Conservation (phyloP, 2,113 vertebrate genomes). For the Platysternon megacephalum region DNA sequence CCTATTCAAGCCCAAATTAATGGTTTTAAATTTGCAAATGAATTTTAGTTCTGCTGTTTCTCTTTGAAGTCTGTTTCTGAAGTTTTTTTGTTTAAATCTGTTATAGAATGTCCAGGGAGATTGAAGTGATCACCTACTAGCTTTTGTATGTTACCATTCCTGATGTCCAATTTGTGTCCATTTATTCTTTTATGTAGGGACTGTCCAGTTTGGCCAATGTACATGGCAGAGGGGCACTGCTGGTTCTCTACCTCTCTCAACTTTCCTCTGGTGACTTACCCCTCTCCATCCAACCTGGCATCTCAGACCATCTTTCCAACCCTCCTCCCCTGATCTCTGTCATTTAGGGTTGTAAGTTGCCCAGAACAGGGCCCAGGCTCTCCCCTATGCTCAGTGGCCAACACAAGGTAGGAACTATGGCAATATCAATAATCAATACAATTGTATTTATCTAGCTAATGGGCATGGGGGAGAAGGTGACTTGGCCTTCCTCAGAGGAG, state of each 20-base stretch:
- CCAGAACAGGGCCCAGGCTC: neutral
- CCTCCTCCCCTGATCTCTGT: neutral
- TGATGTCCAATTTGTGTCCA: too few species aligned
- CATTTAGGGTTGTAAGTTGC: neutral
- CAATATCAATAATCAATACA: neutral
- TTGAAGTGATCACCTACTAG: too few species aligned
- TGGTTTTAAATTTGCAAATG: too few species aligned
- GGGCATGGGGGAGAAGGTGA: neutral
- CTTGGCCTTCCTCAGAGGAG: neutral
- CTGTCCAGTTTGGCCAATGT: too few species aligned
- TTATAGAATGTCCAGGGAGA: too few species aligned
- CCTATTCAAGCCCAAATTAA: too few species aligned
- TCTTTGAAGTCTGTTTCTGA: too few species aligned
- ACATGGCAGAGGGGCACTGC: too few species aligned
- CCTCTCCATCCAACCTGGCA: neutral
- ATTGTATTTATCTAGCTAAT: neutral
- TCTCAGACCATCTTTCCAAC: neutral
- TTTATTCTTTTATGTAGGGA: too few species aligned
- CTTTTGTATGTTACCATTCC: too few species aligned
- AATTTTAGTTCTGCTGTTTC: too few species aligned
- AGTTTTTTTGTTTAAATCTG: too few species aligned
- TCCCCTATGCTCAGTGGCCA: neutral
- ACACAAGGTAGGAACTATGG: neutral
- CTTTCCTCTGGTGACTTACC: neutral
- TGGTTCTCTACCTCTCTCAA: neutral